Evolutionary conservation across 2,797 vertebrate species (phyloP).

Genomic region (Enteromius viviparus): DNA sequence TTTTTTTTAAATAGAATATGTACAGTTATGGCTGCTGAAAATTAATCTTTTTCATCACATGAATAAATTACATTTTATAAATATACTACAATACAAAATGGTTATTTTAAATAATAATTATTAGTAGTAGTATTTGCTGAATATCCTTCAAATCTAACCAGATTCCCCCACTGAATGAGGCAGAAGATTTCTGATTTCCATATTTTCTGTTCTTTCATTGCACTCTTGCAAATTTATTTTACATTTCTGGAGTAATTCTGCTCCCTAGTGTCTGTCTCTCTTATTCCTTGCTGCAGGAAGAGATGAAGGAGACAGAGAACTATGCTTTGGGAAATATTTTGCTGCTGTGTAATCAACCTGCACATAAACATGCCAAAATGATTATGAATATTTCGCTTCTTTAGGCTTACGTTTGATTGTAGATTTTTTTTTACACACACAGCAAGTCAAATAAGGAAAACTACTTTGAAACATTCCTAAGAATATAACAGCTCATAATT

Average conservation of each 20-base stretch:
- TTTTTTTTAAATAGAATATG: too few species aligned
- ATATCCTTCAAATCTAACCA: neutral
- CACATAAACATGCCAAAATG: neutral
- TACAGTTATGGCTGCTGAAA: neutral
- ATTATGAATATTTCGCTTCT: neutral
- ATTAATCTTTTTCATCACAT: neutral
- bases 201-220: neutral
- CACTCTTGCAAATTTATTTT: constrained; percentile 34
- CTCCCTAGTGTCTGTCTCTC: constrained; percentile 87
- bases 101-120: neutral
- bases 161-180: neutral
- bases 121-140: neutral
- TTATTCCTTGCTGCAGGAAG: constrained; percentile 32
- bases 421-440: neutral
- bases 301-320: constrained; percentile 26
- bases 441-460: neutral
- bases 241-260: constrained; percentile 90
- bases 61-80: neutral
- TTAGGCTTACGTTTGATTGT: neutral
- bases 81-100: neutral
- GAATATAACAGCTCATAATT: neutral
- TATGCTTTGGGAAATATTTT: constrained; percentile 1
- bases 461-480: neutral
- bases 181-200: neutral
- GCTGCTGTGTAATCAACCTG: neutral